phyloP scores from a whole-genome alignment of 2,888 invertebrate species.

The Disparrhopalites patrizii region DNA sequence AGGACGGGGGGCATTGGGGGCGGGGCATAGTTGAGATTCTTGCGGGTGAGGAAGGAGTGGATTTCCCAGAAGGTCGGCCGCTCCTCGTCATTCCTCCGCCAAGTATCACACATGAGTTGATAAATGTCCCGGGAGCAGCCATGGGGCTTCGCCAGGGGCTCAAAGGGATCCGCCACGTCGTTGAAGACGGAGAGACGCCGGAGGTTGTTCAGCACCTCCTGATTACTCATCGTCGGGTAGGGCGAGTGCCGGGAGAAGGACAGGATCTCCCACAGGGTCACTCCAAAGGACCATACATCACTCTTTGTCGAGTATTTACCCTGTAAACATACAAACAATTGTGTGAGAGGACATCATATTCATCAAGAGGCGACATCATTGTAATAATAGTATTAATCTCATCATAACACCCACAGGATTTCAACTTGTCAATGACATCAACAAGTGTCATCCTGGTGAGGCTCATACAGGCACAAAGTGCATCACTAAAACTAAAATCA shows the following conservation, averaged over 20 bases:
- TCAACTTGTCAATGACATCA: too few relatives aligned
- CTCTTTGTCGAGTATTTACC: conserved; percentile 83
- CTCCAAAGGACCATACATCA: conserved; percentile 87
- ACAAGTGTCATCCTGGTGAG: too few relatives aligned
- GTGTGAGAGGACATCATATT: too few relatives aligned
- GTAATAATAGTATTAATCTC: too few relatives aligned
- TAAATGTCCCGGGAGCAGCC: conserved; percentile 82
- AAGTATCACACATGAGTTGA: conserved; percentile 87
- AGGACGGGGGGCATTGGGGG: conserved; percentile 9
- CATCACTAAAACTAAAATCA: too few relatives aligned
- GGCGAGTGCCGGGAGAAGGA: conserved; percentile 72
- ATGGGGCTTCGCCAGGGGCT: conserved; percentile 62
- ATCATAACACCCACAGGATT: too few relatives aligned
- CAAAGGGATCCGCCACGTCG: conserved; percentile 50
- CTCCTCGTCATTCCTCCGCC: conserved; percentile 74
- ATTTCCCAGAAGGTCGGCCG: conserved; percentile 84
- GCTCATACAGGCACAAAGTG: too few relatives aligned
- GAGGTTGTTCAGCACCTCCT: conserved; percentile 71
- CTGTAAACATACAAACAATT: too few relatives aligned
- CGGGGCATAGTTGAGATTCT: conserved; percentile 56
- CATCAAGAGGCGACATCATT: too few relatives aligned
- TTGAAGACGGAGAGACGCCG: conserved; percentile 61
- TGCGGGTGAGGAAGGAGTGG: conserved; percentile 72
- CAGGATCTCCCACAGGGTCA: conserved; percentile 81
- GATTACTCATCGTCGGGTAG: conserved; percentile 69